These are phyloP conservation scores for Oncorhynchus mykiss DNA, from an alignment of 2,113 vertebrate genomes.

Conservation along the genomic window DNA sequence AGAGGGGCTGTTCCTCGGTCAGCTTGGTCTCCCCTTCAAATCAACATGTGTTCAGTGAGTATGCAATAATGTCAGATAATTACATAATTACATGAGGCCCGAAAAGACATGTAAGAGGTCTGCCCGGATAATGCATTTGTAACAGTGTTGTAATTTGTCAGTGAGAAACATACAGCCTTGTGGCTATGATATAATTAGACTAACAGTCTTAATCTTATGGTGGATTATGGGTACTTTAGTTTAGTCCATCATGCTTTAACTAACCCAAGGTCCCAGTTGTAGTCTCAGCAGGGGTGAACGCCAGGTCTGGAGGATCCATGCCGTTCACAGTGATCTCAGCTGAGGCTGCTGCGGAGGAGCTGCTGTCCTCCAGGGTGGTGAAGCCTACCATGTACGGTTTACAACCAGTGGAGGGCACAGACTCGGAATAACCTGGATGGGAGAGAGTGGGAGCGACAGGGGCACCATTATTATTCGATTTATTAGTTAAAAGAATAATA, in stretches of 20 bases:
- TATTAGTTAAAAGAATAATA: not conserved
- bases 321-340: conserved; percentile 74
- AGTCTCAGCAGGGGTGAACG: conserved; percentile 64
- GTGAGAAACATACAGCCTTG: not conserved
- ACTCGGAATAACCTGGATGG: conserved; percentile 70
- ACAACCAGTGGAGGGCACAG: conserved; percentile 67
- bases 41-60: not conserved
- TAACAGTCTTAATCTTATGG: conserved; percentile 10
- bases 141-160: not conserved
- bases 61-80: not conserved
- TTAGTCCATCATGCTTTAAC: conserved; percentile 58
- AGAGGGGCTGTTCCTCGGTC: conserved; percentile 73
- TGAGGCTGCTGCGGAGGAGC: conserved; percentile 54
- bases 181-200: not conserved
- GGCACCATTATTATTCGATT: conserved; percentile 49
- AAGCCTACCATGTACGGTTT: conserved; percentile 69
- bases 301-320: conserved; percentile 74
- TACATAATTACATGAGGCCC: not conserved
- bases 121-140: not conserved
- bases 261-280: conserved; percentile 64
- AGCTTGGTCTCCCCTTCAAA: conserved; percentile 76
- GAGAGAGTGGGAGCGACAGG: not conserved
- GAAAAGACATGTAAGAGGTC: not conserved
- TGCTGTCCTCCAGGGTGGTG: conserved; percentile 53
- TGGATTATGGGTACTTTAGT: not conserved